Evolutionary conservation across 1,140 invertebrate genomes (phyloP), one percentile per base, ranked within the genome.

Genomic region (Drosophila lini): DNA sequence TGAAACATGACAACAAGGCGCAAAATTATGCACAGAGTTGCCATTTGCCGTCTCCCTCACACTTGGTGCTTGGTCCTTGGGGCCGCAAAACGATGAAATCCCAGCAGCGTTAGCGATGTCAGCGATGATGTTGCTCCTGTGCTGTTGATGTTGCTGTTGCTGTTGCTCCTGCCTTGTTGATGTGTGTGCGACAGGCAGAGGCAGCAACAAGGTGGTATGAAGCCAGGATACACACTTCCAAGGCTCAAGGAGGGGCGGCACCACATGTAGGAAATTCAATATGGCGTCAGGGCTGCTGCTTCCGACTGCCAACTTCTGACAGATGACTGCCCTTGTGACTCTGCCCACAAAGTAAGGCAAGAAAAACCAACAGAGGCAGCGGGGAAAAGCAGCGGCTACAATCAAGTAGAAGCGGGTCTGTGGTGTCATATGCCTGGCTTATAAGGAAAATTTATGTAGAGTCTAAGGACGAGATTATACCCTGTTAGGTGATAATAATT

Each of bases 21-120:
- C 83, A 88, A 88, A 88, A 88, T 88, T 88, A 88, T 88, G 80
- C 84, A 89, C 80, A 89, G 80, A 83, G 77, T 83, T 82, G 84
- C 80, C 80, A 82, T 86, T 69, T 81, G 58, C 34, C 36, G 32
- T 56, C 53, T 50, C 31, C 34, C 19, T 61, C 32, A 15, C 38
- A 47, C 45, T 38, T 34, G 53, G 31, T 47, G n/a, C 9, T 28
- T 28, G 25, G 47, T 53, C 62, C 45, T 53, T 34, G 44, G 55
- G 55, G 32, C 47, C 62, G 60, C 47, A 48, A 61, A 68, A 53
- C 71, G 80, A 69, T 74, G 65, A 83, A 83, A 88, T 86, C 83
- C 83, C 82, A 86, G 76, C 61, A 88, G 83, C 62, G 48, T 81
- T 80, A 71, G 64, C 70, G 57, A 48, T 83, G 70, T 74, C 74